These are phyloP conservation scores for Ophthalmolycus amberensis DNA, from an alignment of 2,113 vertebrate genomes.

Conservation along the genomic window DNA sequence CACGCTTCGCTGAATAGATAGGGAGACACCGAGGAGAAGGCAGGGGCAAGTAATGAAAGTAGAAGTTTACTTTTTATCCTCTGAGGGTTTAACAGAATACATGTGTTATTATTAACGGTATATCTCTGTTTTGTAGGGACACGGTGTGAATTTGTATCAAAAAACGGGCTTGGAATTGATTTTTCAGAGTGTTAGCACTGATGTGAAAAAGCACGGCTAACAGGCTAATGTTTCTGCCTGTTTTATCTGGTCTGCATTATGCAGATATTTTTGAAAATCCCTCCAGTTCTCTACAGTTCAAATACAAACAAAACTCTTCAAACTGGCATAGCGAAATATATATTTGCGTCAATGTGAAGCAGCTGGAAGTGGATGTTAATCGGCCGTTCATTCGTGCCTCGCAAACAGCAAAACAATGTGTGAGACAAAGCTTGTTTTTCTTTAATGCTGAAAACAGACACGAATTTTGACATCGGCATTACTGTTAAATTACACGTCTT, in stretches of 20 bases:
- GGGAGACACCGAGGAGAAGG: constrained; percentile 29
- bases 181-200: neutral
- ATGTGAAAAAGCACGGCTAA: neutral
- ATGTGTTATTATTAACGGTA: constrained; percentile 25
- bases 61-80: constrained; percentile 21
- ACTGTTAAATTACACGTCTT: constrained; percentile 16
- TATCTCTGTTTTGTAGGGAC: constrained; percentile 14
- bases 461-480: neutral
- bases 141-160: neutral
- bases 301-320: neutral
- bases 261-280: neutral
- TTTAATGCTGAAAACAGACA: neutral
- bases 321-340: neutral
- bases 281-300: neutral
- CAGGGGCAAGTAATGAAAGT: constrained; percentile 9
- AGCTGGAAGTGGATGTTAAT: neutral
- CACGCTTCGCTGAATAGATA: constrained; percentile 59
- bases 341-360: neutral
- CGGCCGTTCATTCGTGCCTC: neutral
- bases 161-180: neutral
- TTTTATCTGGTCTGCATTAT: neutral
- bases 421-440: neutral
- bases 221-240: neutral
- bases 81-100: neutral
- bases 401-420: neutral